Percentiles rank a stretch among this genome's conserved stretches.
These are phyloP conservation scores for Penelope pileata DNA, from an alignment of 2,113 vertebrate genomes.

Conservation along the genomic window DNA sequence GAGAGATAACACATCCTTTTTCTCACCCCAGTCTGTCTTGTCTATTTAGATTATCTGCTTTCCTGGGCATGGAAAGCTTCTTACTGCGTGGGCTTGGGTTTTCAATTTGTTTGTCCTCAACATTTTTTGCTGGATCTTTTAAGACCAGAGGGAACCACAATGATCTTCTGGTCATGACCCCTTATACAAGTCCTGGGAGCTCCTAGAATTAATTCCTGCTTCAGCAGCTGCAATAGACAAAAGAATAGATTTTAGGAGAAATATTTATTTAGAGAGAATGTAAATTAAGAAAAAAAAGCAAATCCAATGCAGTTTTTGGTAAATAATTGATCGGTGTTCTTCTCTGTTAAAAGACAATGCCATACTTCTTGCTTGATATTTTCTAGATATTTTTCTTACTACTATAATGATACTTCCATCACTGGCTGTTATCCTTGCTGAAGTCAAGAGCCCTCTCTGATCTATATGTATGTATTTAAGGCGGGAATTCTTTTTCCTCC, in stretches of 20 bases:
- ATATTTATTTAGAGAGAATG: not conserved
- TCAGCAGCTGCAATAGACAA: not conserved
- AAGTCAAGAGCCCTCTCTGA: not conserved
- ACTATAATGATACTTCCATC: not conserved
- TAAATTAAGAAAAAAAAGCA: not conserved
- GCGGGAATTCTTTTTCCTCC: not conserved
- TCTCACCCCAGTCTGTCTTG: constrained; percentile 66
- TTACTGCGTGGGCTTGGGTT: constrained; percentile 40
- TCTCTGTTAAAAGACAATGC: not conserved
- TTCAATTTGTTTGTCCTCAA: constrained; percentile 50
- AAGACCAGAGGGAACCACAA: not conserved
- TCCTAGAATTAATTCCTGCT: constrained; percentile 6
- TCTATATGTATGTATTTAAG: not conserved
- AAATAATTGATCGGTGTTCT: not conserved
- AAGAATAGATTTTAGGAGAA: not conserved
- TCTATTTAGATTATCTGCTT: constrained; percentile 71
- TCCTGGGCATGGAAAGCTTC: constrained; percentile 59
- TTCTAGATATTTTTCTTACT: not conserved
- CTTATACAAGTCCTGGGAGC: not conserved
- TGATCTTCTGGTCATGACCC: constrained; percentile 47
- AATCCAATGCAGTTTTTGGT: not conserved
- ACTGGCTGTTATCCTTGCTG: not conserved
- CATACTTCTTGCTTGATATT: not conserved
- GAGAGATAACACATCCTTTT: constrained; percentile 71
- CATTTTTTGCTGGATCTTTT: constrained; percentile 18